Evolutionary conservation across 1,140 invertebrate genomes (phyloP).

Genomic region (Holcopasites calliopsidis): DNA sequence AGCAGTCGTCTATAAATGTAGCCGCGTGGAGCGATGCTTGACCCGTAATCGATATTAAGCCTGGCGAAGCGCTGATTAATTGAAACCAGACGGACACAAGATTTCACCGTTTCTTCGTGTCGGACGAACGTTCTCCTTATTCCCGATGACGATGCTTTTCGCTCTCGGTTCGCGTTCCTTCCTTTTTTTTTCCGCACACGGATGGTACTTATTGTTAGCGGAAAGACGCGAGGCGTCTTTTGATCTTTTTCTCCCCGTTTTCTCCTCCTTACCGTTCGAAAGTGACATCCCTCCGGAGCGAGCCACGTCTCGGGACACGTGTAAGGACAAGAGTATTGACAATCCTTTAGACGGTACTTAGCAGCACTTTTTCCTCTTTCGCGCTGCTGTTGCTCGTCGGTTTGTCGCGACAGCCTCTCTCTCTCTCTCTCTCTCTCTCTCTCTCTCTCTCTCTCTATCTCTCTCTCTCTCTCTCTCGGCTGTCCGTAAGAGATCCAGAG

Average conservation of each 20-base stretch:
- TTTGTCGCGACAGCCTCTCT: too few relatives aligned
- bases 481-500: background rate
- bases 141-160: slow-evolving; percentile 32
- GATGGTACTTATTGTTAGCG: too few relatives aligned
- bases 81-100: slow-evolving; percentile 22
- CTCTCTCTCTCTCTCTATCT: too few relatives aligned
- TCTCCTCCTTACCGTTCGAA: slow-evolving; percentile 43
- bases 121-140: slow-evolving; percentile 20
- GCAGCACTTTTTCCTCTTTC: slow-evolving; percentile 59
- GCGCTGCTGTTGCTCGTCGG: background rate
- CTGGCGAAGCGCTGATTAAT: slow-evolving; percentile 16
- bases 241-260: slow-evolving; percentile 40
- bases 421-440: background rate
- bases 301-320: slow-evolving; percentile 45
- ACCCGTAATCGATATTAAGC: slow-evolving; percentile 15
- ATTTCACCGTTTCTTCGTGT: slow-evolving; percentile 7
- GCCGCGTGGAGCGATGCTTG: background rate
- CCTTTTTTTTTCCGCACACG: background rate
- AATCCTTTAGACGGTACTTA: slow-evolving; percentile 72
- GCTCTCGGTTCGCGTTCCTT: background rate
- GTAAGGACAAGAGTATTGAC: slow-evolving; percentile 63
- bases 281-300: slow-evolving; percentile 61
- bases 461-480: background rate
- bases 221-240: background rate
- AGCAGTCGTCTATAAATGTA: background rate